Evolutionary conservation across 2,797 vertebrate genomes (phyloP).

Genomic region (Falco berigora): DNA sequence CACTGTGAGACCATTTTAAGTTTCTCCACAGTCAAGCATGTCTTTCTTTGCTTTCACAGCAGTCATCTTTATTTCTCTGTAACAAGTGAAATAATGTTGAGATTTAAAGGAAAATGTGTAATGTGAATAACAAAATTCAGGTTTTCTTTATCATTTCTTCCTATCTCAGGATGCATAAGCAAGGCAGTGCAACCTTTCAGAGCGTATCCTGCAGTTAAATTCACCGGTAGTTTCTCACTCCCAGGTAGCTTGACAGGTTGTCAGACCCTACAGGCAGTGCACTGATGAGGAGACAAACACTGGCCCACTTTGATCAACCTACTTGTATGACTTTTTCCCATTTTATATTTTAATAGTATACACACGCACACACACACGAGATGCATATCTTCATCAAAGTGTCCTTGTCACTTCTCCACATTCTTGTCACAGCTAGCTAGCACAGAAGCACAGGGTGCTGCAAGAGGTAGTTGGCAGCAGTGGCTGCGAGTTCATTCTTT

Average conservation of each 20-base stretch:
- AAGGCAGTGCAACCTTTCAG: not conserved
- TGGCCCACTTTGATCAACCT: conserved; percentile 34
- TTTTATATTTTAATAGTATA: conserved; percentile 5
- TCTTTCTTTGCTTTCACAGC: not conserved
- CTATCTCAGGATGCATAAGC: not conserved
- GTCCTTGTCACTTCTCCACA: not conserved
- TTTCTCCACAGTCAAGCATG: not conserved
- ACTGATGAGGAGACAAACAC: not conserved
- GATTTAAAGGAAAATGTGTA: not conserved
- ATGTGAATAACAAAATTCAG: not conserved
- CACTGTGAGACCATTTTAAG: not conserved
- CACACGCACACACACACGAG: not conserved
- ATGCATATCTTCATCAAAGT: conserved; percentile 23
- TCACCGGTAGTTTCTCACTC: not conserved
- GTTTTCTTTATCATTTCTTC: not conserved
- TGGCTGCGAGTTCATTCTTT: not conserved
- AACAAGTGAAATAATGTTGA: not conserved
- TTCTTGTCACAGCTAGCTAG: not conserved
- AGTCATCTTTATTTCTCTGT: not conserved
- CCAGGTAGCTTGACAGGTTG: not conserved
- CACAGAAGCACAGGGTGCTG: not conserved
- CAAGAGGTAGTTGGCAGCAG: not conserved
- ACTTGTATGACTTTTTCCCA: conserved; percentile 18
- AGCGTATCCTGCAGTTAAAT: not conserved
- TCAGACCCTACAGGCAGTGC: not conserved